These are phyloP conservation scores for Halcyon badia DNA, from an alignment of 2,797 vertebrate genomes.

Conservation along the genomic window DNA sequence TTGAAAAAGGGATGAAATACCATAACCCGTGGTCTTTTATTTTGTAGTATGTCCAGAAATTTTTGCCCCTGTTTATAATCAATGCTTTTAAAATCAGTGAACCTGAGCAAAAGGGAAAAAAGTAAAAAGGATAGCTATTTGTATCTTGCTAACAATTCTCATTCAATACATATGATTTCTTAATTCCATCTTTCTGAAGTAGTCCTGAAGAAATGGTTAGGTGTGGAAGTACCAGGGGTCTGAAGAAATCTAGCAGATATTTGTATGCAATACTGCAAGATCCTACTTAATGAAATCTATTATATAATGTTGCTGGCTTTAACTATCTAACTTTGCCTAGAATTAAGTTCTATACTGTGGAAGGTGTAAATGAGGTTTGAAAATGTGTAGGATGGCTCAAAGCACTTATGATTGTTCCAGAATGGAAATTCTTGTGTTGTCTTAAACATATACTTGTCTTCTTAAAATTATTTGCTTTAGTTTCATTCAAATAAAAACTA, in stretches of 20 bases:
- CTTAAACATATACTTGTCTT: background rate
- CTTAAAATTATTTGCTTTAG: background rate
- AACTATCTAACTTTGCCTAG: background rate
- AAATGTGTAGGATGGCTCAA: background rate
- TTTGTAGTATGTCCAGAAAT: background rate
- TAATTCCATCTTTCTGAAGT: background rate
- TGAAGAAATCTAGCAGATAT: background rate
- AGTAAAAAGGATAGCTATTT: background rate
- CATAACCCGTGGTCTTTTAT: background rate
- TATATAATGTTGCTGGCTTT: background rate
- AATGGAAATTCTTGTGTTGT: background rate
- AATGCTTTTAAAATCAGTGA: background rate
- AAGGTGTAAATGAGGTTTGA: background rate
- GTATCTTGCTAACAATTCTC: background rate
- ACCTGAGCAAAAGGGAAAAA: background rate
- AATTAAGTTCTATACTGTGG: background rate
- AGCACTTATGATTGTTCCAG: background rate
- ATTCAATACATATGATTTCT: background rate
- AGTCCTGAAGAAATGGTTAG: background rate
- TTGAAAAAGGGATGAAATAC: conserved; percentile 4
- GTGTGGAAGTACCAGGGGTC: background rate
- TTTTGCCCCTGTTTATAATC: background rate
- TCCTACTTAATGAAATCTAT: background rate
- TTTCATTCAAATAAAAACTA: background rate
- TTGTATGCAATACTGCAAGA: background rate